These are phyloP conservation scores for Mastacembelus armatus DNA, from an alignment of 2,797 vertebrate species.

Conservation along the genomic window DNA sequence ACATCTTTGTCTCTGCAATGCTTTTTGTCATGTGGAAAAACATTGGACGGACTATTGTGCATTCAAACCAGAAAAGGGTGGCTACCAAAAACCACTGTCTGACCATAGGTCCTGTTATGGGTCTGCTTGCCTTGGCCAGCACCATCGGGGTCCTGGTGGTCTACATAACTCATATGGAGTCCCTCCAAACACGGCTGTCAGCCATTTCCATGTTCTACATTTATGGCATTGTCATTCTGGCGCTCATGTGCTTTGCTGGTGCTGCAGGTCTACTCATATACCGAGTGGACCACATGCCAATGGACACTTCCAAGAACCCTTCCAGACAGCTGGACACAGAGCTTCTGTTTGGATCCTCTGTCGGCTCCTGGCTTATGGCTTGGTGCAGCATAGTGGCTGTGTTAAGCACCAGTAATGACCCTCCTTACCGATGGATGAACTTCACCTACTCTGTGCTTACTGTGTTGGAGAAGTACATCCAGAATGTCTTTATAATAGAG, in stretches of 20 bases:
- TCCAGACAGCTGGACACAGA: constrained; percentile 91
- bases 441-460: constrained; percentile 90
- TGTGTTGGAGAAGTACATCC: constrained; percentile 92
- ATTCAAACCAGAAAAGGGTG: constrained; percentile 79
- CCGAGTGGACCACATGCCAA: constrained; percentile 82
- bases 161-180: constrained; percentile 91
- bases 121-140: constrained; percentile 87
- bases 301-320: constrained; percentile 90
- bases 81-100: constrained; percentile 82
- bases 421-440: constrained; percentile 90
- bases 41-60: constrained; percentile 90
- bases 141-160: constrained; percentile 92
- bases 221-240: constrained; percentile 87
- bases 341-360: constrained; percentile 91
- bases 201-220: constrained; percentile 94
- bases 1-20: constrained; percentile 95
- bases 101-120: constrained; percentile 86
- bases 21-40: constrained; percentile 98
- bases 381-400: constrained; percentile 94
- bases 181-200: constrained; percentile 83
- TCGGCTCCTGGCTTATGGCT: constrained; percentile 95
- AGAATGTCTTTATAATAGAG: constrained; percentile 97
- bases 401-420: constrained; percentile 79
- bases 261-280: constrained; percentile 88
- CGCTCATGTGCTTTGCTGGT: constrained; percentile 88